Conservation (phyloP, 2,797 vertebrate species). For the Heterohyrax brucei region DNA sequence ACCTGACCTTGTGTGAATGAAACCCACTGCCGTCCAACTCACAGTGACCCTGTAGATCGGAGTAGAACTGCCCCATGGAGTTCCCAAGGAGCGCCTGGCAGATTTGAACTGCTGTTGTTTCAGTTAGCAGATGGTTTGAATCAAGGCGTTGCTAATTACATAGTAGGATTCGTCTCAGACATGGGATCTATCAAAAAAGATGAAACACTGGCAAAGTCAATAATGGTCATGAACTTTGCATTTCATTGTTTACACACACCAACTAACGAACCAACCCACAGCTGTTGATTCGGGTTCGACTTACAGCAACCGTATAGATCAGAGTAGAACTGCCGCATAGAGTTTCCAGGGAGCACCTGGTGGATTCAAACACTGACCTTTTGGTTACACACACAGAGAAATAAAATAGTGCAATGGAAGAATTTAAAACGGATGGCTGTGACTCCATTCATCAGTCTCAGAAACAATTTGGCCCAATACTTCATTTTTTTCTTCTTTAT, state of each 20-base stretch:
- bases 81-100: too few species aligned
- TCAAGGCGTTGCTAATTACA: background rate
- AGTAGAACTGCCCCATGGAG: too few species aligned
- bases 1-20: background rate
- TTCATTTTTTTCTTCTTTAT: slow-evolving; percentile 34
- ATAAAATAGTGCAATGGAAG: background rate
- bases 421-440: slow-evolving; percentile 17
- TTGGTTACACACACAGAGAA: background rate
- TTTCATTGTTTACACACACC: background rate
- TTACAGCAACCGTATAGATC: too few species aligned
- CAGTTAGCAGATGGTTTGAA: background rate
- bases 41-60: too few species aligned
- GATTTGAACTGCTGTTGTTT: too few species aligned
- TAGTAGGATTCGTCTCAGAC: background rate
- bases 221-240: background rate
- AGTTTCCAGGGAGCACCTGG: too few species aligned
- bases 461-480: slow-evolving; percentile 1
- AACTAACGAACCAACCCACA: too few species aligned
- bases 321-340: too few species aligned
- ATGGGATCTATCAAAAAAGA: background rate
- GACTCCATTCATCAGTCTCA: background rate
- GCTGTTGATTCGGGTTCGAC: too few species aligned
- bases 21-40: too few species aligned
- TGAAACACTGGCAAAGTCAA: background rate
- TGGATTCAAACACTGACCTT: too few species aligned